Evolutionary conservation across 2,113 vertebrate species (phyloP).

Genomic region (Ardeotis arabs): DNA sequence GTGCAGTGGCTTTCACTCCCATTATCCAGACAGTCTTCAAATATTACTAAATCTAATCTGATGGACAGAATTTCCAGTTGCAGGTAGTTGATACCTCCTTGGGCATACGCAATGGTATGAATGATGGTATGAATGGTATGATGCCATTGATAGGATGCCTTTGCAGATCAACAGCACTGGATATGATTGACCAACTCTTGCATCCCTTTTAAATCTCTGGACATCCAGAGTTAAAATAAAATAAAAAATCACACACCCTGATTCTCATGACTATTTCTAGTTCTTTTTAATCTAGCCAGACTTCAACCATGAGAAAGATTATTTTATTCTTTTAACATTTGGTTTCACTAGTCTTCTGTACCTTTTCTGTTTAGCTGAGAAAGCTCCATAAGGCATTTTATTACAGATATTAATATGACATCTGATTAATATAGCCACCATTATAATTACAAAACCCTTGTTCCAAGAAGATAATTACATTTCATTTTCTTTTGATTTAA

Average conservation of each 20-base stretch:
- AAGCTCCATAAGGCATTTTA: constrained; percentile 42
- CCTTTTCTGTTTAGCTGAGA: neutral
- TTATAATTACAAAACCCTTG: constrained; percentile 61
- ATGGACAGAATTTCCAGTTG: neutral
- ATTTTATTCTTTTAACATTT: constrained; percentile 37
- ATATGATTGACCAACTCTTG: neutral
- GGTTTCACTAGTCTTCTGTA: neutral
- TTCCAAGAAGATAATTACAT: constrained; percentile 67
- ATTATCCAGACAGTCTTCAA: neutral
- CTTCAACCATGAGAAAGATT: neutral
- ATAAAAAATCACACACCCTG: too few relatives aligned
- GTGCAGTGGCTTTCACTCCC: neutral
- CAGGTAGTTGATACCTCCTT: neutral
- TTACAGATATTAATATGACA: constrained; percentile 58
- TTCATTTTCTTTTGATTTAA: constrained; percentile 58
- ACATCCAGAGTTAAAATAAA: neutral
- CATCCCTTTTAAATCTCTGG: too few relatives aligned
- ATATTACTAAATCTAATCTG: neutral
- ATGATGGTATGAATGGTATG: too few relatives aligned
- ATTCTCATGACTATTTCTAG: neutral
- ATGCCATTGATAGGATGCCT: neutral
- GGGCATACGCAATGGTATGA: neutral
- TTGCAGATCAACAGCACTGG: neutral
- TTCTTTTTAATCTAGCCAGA: neutral
- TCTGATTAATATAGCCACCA: constrained; percentile 52